Conservation (phyloP, 2,888 invertebrate species). For the Acleris cristana region DNA sequence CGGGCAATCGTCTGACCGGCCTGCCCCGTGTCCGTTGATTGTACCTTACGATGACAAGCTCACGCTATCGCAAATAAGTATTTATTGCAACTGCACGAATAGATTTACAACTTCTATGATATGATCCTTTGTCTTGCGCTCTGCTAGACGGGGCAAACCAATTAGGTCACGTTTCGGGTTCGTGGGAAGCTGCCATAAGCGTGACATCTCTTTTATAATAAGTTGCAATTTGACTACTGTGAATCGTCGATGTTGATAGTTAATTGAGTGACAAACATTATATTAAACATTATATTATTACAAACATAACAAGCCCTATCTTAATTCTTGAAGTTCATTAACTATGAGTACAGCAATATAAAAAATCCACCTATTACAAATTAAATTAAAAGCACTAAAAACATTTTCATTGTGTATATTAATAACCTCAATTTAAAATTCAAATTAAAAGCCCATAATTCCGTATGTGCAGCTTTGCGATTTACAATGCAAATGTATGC, state of each 20-base stretch:
- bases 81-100: slow-evolving; percentile 74
- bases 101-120: slow-evolving; percentile 46
- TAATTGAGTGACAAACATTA: too few relatives aligned
- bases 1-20: slow-evolving; percentile 60
- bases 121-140: slow-evolving; percentile 40
- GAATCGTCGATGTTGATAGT: too few relatives aligned
- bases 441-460: background rate
- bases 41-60: slow-evolving; percentile 80
- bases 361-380: too few relatives aligned
- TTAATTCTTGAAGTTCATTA: too few relatives aligned
- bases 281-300: too few relatives aligned
- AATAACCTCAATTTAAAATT: too few relatives aligned
- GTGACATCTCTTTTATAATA: too few relatives aligned
- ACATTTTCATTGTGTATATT: too few relatives aligned
- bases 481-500: slow-evolving; percentile 25
- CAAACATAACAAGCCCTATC: too few relatives aligned
- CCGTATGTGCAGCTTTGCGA: background rate
- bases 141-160: slow-evolving; percentile 9
- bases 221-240: too few relatives aligned
- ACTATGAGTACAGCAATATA: too few relatives aligned
- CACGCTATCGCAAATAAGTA: slow-evolving; percentile 76
- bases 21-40: slow-evolving; percentile 72
- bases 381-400: too few relatives aligned
- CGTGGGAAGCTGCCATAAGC: background rate
- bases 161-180: slow-evolving; percentile 16